Percentiles rank a stretch among this genome's conserved stretches.
Conservation (phyloP, 2,888 invertebrate species). For the Drosophila imparisetae region DNA sequence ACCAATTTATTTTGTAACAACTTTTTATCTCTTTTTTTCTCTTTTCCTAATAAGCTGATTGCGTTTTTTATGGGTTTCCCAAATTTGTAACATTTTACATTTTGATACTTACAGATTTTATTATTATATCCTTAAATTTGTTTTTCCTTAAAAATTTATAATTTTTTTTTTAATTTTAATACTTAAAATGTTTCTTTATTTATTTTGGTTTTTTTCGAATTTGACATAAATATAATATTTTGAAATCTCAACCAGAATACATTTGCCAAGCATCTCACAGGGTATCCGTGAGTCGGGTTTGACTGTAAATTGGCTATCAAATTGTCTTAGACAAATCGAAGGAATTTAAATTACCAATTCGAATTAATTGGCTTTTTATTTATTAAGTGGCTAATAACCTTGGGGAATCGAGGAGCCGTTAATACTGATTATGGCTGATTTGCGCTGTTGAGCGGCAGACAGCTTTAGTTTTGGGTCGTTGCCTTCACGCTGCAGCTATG, state of each 20-base stretch:
- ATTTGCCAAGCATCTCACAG: not conserved
- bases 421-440: conserved; percentile 57
- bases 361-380: conserved; percentile 47
- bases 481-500: conserved; percentile 20
- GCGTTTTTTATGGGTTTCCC: not conserved
- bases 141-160: not conserved
- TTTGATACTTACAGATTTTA: not conserved
- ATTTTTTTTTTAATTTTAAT: not conserved
- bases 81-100: not conserved
- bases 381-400: conserved; percentile 54
- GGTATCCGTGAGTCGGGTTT: not conserved
- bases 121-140: not conserved
- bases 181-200: not conserved
- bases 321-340: conserved; percentile 11
- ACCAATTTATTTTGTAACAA: not conserved
- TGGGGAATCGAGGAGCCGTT: conserved; percentile 27
- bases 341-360: conserved; percentile 9
- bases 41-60: not conserved
- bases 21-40: not conserved
- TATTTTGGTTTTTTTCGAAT: no score
- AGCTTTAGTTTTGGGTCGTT: conserved; percentile 42
- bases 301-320: not conserved
- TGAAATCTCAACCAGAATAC: no score
- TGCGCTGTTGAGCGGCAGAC: conserved; percentile 29
- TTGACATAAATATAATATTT: no score